These are phyloP conservation scores for Heloderma charlesbogerti DNA, from an alignment of 2,113 vertebrate species.

Conservation along the genomic window DNA sequence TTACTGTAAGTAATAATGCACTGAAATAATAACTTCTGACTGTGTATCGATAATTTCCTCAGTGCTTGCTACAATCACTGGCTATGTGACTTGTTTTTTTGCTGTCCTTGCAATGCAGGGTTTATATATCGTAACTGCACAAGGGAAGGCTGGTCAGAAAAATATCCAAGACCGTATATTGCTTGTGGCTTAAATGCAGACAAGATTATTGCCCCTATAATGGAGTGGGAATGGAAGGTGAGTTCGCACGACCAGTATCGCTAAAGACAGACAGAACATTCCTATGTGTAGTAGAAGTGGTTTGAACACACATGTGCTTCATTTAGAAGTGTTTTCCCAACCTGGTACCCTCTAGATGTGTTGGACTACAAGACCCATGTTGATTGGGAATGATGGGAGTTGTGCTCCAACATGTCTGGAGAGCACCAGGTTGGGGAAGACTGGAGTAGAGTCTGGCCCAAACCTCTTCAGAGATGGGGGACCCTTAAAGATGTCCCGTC, in stretches of 20 bases:
- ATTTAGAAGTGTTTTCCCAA: background rate
- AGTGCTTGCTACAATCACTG: background rate
- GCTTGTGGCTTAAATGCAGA: constrained; percentile 84
- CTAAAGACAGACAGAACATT: background rate
- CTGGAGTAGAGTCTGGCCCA: background rate
- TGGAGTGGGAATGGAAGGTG: background rate
- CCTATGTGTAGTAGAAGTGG: background rate
- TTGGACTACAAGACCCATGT: too few species aligned
- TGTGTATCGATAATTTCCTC: background rate
- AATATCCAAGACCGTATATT: constrained; percentile 81
- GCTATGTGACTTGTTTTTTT: constrained; percentile 12
- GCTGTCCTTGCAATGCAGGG: constrained; percentile 71
- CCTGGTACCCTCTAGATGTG: too few species aligned
- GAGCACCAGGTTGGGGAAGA: too few species aligned
- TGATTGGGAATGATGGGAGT: too few species aligned
- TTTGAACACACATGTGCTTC: too few species aligned
- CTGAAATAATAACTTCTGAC: background rate
- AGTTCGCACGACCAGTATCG: background rate
- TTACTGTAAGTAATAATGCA: background rate
- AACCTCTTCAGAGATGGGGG: background rate
- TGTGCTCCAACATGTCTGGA: too few species aligned
- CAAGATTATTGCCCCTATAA: constrained; percentile 73
- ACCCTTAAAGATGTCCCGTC: background rate
- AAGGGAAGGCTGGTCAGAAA: constrained; percentile 83
- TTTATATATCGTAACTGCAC: constrained; percentile 89